These are phyloP conservation scores for Chrysolina oricalcia DNA, from an alignment of 2,888 invertebrate genomes.

Conservation along the genomic window DNA sequence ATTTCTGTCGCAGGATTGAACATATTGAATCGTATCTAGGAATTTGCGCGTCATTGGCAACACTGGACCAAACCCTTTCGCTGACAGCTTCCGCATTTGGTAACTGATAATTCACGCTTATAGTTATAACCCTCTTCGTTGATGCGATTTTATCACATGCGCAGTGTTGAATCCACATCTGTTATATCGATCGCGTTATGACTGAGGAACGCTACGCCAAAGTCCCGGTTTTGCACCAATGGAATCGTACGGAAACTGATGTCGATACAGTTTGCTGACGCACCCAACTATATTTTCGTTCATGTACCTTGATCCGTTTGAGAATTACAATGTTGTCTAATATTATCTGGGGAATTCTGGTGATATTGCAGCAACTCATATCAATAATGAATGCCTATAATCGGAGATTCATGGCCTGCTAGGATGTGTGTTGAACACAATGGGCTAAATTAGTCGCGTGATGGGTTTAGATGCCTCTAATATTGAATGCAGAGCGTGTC, in stretches of 20 bases:
- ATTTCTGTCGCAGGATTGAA: not conserved
- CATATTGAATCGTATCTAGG: not conserved
- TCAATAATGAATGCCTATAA: no score
- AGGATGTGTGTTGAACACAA: no score
- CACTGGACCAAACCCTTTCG: not conserved
- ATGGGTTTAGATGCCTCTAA: no score
- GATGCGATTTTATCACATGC: slow-evolving; percentile 1
- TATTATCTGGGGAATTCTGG: no score
- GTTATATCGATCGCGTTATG: slow-evolving; percentile 17
- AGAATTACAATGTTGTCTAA: not conserved
- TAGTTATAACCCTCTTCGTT: not conserved
- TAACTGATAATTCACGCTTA: not conserved
- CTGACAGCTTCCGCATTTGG: slow-evolving; percentile 8
- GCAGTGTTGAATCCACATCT: not conserved
- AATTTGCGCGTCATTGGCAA: not conserved
- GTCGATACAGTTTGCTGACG: slow-evolving; percentile 1
- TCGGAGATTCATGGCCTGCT: no score
- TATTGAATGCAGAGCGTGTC: no score
- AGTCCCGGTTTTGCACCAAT: slow-evolving; percentile 28
- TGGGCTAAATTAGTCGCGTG: no score
- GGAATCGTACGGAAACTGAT: slow-evolving; percentile 6
- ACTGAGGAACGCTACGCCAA: slow-evolving; percentile 1
- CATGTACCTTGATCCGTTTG: not conserved
- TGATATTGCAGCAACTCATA: no score
- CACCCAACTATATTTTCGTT: not conserved